Percentiles rank a stretch among this genome's conserved stretches.
phyloP scores from a whole-genome alignment of 92 coral and sea anemone genomes.

The Epizoanthus fatuus region DNA sequence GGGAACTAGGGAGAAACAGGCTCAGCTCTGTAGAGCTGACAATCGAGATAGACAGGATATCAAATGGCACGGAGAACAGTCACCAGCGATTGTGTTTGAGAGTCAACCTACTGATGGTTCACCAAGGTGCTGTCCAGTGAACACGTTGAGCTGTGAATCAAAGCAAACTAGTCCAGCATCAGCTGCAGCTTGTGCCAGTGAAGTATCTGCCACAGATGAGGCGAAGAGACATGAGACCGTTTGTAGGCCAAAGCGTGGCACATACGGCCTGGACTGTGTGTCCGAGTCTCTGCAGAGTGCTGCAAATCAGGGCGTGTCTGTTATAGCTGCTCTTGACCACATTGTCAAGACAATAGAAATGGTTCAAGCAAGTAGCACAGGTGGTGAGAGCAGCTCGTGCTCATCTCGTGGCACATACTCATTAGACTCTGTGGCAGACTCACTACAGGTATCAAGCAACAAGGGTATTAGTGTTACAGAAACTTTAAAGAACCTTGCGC shows the following conservation, averaged over 20 bases:
- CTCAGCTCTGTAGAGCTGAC: too few species aligned
- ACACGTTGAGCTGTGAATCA: too few species aligned
- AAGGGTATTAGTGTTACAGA: constrained; percentile 74
- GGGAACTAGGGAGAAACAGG: background rate
- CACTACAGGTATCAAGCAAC: constrained; percentile 61
- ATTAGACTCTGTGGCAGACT: constrained; percentile 78
- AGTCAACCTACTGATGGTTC: too few species aligned
- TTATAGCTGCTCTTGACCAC: constrained; percentile 64
- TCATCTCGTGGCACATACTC: constrained; percentile 81
- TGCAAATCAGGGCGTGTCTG: constrained; percentile 59
- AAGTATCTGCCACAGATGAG: background rate
- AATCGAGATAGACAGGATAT: too few species aligned
- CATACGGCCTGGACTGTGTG: constrained; percentile 78
- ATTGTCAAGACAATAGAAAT: constrained; percentile 60
- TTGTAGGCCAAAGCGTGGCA: constrained; percentile 66
- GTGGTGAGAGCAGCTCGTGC: background rate
- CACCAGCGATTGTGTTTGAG: too few species aligned
- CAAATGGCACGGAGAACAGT: too few species aligned
- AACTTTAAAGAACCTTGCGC: constrained; percentile 65
- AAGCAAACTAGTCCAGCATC: background rate
- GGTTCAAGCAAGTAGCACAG: background rate
- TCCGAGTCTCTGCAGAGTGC: constrained; percentile 69
- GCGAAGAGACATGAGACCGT: background rate
- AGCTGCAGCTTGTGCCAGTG: background rate
- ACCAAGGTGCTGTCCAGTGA: too few species aligned